Percentiles rank a stretch among this genome's conserved stretches.
phyloP scores from a whole-genome alignment of 2,888 invertebrate genomes.

The Eupithecia insigniata region DNA sequence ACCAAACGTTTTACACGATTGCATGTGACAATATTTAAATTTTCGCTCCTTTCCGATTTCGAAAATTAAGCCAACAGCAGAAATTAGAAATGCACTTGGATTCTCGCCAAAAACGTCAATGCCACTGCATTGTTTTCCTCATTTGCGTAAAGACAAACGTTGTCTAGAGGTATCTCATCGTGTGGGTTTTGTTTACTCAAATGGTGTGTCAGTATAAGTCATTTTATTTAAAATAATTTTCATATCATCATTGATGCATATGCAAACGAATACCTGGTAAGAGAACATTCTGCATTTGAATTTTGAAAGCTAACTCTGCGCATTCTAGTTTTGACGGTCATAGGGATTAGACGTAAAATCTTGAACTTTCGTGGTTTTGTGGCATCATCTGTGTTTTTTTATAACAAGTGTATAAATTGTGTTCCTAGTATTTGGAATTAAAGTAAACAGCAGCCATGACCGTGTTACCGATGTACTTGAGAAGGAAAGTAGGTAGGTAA shows the following conservation, averaged over 20 bases:
- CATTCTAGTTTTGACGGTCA: constrained; percentile 21
- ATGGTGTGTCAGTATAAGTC: constrained; percentile 26
- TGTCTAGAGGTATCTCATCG: constrained; percentile 18
- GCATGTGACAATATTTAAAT: constrained; percentile 6
- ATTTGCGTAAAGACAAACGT: constrained; percentile 22
- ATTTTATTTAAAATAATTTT: constrained; percentile 14
- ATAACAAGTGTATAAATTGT: not conserved
- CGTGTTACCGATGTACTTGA: constrained; percentile 32
- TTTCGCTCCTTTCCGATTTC: constrained; percentile 30
- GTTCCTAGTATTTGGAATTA: not conserved
- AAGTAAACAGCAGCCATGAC: constrained; percentile 25
- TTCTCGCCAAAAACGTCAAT: constrained; percentile 37
- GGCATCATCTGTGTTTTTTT: not conserved
- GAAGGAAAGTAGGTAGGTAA: constrained; percentile 22
- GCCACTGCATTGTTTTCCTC: constrained; percentile 35
- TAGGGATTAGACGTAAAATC: constrained; percentile 9
- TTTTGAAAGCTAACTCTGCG: constrained; percentile 7
- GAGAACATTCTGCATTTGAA: constrained; percentile 11
- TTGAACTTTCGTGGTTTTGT: not conserved
- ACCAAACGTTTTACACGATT: constrained; percentile 2
- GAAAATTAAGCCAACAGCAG: constrained; percentile 29
- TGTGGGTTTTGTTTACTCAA: constrained; percentile 29
- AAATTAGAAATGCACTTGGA: constrained; percentile 38
- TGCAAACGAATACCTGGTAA: constrained; percentile 10
- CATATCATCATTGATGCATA: constrained; percentile 21